Evolutionary conservation across 2,113 vertebrate species (phyloP).

Genomic region (Zapus hudsonius): DNA sequence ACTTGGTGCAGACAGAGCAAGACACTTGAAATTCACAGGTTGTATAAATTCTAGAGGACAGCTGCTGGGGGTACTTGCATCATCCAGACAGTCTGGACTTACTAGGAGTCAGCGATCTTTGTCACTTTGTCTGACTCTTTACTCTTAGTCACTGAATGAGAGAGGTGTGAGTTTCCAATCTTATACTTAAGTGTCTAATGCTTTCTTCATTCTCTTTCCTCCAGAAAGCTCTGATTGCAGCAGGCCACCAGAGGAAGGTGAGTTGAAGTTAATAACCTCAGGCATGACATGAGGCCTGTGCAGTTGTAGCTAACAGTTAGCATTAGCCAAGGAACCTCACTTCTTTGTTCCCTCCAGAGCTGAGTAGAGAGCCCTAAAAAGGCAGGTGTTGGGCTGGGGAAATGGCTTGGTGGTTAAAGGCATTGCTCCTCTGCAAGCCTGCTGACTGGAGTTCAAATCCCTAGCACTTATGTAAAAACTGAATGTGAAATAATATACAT

Average conservation of each 20-base stretch:
- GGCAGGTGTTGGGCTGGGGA: too few species aligned
- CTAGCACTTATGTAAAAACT: too few species aligned
- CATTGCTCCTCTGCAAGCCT: too few species aligned
- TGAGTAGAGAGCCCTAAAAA: background rate
- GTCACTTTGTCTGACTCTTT: background rate
- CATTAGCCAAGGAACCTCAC: background rate
- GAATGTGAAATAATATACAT: too few species aligned
- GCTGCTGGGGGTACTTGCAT: background rate
- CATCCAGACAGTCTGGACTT: background rate
- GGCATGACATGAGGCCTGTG: background rate
- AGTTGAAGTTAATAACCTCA: slow-evolving; percentile 33
- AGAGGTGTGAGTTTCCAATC: background rate
- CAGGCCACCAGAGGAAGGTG: background rate
- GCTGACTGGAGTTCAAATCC: too few species aligned
- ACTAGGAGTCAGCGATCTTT: background rate
- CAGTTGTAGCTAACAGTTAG: slow-evolving; percentile 16
- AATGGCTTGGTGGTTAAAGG: too few species aligned
- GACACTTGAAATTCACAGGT: background rate
- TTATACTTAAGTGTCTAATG: background rate
- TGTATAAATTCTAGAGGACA: slow-evolving; percentile 2
- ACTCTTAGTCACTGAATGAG: background rate
- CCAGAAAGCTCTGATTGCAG: rapidly evolving
- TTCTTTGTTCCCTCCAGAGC: background rate
- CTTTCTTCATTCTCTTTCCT: slow-evolving; percentile 33
- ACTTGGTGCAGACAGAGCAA: background rate